Base-by-base conservation (phyloP, 1,140 invertebrate species). In the Cyphomyrmex costatus region DNA sequence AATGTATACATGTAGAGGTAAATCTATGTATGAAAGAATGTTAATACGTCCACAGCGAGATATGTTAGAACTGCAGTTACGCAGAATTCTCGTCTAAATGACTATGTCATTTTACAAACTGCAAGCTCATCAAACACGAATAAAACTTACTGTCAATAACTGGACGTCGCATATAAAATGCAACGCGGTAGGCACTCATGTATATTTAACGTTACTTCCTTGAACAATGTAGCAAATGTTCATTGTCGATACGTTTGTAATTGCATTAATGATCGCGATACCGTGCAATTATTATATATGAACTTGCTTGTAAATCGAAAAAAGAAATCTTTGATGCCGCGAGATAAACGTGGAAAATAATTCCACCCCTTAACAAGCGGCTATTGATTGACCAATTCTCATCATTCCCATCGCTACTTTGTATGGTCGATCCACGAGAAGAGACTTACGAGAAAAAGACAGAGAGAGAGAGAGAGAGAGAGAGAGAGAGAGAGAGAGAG, bases 321-420 rank as follows among this genome's bases (percentile, higher is more conserved):
- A 66, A 86, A 83, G 56, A 88, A 80, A 71, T 63, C 58, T 58
- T 65, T 49, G 80, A 27, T 24, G 21, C 5, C 56, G 58, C 24
- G 58, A 65, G 24, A 14, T 46, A 42, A 78, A 49, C 58, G 60
- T 65, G 76, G 12, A 78, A 49, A 65, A 66, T 12, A 19, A 49
- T 42, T 65, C 6, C 6, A 49, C 19, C 60, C 24, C 65, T 42
- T 36, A 53, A n/a, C 49, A 36, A n/a, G 46, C 51, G 30, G 16
- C 21, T 4, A 36, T 58, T 30, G 68, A 78, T n/a, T n/a, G n/a
- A n/a, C n/a, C 63, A 73, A 68, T 87, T 36, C 30, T 68, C 58
- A 74, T 87, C 85, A 65, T 89, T 46, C 85, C 68, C 88, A 80
- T 90, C 86, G 74, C 46, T 78, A 79, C 85, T 33, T 87, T 84